Base-by-base conservation (phyloP, 2,797 vertebrate genomes). In the Peromyscus aztecus region DNA sequence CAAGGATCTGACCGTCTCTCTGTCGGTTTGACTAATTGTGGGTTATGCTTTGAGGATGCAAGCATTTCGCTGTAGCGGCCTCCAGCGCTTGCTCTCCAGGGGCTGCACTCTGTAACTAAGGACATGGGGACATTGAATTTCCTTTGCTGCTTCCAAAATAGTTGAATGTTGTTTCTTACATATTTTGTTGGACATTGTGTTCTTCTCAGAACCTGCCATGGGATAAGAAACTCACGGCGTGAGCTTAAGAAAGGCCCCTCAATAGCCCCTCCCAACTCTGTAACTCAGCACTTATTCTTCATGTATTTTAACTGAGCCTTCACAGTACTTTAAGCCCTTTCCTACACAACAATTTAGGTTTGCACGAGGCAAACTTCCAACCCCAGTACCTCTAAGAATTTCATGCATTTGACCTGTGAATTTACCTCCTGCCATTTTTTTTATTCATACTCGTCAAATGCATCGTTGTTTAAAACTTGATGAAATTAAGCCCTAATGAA, bases 401-500 rank as follows among this genome's bases (percentile, higher is more conserved):
- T 57, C 78, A 87, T 89, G 40, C 29, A 69, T 95, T 96, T 94
- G 82, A 57, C 80, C 90, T 55, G 19, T 14, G 4, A 81, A 78
- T 94, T 93, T 89, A 90, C 80, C 81, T 85, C n/a, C 43, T 82
- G 59, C 19, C 93, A 77, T 82, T 97, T 97, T 84, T 97, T 96
- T 96, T 91, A 76, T 95, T 95, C 63, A 89, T 37, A 87, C 76
- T 92, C 40, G 73, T 92, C 40, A 31, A 89, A 31, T 80, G 40
- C 61, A 69, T 95, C 69, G 96, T 96, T 96, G 73, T 94, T 96
- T 95, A 71, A 94, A 71, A 43, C 49, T 40, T 73, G 94, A 93
- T 95, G 67, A 91, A 93, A 97, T 96, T 91, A 94, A 94, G 40
- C 14, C 86, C 40, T 91, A 87, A 93, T 96, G 90, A 96, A 96